Base-by-base conservation (phyloP, 2,797 vertebrate species). In the Gephyroberyx darwinii region DNA sequence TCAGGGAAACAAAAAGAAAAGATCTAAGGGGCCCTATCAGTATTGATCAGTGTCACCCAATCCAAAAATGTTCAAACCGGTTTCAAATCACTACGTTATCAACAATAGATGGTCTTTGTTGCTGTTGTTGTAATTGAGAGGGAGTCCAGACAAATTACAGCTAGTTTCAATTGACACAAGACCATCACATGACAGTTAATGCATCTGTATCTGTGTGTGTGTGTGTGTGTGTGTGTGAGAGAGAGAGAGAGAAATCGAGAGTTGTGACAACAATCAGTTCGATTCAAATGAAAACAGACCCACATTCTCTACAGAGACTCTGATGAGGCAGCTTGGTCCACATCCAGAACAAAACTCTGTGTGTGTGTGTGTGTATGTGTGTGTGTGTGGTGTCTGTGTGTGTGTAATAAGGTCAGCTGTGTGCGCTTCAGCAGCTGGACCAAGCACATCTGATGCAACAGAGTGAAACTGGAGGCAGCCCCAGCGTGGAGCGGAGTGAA, bases 401-500 rank as follows among this genome's bases (percentile, higher is more conserved):
- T 16, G 55, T n/a, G n/a, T 50, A 51, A 10, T 10, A 39, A 2
- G 10, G 37, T 9, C 37, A 2, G 33, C 35, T 37, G 35, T 59
- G 51, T 63, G 71, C 45, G 74, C 80, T 80, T 77, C 89, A 81
- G 87, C 90, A 93, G 90, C 87, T 84, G 87, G 86, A 88, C 89
- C 61, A 14, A 80, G 77, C 71, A 48, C 80, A 82, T 92, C 90
- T 95, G 94, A 94, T 90, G 93, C 93, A 95, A 95, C 84, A 84
- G 74, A 57, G 81, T 77, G 82, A 89, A 92, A 92, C 83, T 22
- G 65, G 75, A 86, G 75, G 85, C 82, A 90, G 91, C 86, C 61
- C 51, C 54, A 80, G 59, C 67, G 72, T 5, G 14, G 63, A 75
- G 72, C 39, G 4, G 57, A 75, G 69, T 79, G 69, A 72, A 71